Conservation (phyloP, 2,113 vertebrate genomes). For the Dissostichus mawsoni region DNA sequence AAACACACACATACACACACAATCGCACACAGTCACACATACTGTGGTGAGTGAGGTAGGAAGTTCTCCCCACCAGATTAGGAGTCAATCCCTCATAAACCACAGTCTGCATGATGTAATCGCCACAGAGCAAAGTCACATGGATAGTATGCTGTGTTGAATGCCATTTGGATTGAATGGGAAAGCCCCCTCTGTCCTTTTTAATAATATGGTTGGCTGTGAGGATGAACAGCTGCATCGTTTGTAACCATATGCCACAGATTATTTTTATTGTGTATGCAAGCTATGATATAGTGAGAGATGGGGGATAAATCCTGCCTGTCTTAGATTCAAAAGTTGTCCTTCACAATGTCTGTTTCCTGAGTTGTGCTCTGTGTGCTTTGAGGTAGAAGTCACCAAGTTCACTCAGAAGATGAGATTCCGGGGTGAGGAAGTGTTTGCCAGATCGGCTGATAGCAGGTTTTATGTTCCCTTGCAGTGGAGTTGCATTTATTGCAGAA, state of each 20-base stretch:
- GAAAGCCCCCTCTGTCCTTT: conserved; percentile 65
- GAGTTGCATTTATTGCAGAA: conserved; percentile 22
- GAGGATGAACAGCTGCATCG: conserved; percentile 63
- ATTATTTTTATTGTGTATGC: conserved; percentile 32
- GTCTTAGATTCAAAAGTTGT: not conserved
- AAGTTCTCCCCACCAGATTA: conserved; percentile 69
- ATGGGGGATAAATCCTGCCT: not conserved
- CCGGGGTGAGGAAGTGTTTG: not conserved
- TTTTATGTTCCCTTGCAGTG: conserved; percentile 11
- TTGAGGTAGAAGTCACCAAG: conserved; percentile 26
- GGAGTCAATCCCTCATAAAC: conserved; percentile 69
- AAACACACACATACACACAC: not conserved
- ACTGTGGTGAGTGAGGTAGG: conserved; percentile 46
- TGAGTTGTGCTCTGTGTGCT: not conserved
- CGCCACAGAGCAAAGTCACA: conserved; percentile 59
- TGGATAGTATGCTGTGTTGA: conserved; percentile 42
- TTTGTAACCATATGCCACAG: conserved; percentile 23
- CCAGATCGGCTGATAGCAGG: conserved; percentile 15
- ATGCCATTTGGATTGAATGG: conserved; percentile 25
- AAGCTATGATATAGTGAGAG: not conserved
- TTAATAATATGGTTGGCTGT: conserved; percentile 46
- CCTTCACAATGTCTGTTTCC: not conserved
- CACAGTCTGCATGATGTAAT: conserved; percentile 74
- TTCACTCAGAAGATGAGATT: conserved; percentile 30
- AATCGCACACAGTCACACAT: conserved; percentile 7